phyloP scores from a whole-genome alignment of 2,888 invertebrate species.

The Melieria omissa region DNA sequence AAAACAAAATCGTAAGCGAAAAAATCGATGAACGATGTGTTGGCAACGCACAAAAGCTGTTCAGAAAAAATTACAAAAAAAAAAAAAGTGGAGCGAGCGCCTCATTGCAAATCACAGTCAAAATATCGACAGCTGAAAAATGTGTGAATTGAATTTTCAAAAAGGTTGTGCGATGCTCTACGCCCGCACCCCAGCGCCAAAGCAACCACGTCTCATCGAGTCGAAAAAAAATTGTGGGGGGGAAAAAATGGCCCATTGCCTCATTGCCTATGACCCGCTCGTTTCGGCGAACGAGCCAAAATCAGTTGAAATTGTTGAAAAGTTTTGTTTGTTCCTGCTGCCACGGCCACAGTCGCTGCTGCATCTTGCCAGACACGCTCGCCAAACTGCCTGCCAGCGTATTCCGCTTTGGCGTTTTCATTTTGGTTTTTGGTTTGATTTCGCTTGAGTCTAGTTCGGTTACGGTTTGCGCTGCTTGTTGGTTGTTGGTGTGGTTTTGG shows the following conservation, averaged over 20 bases:
- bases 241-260: neutral
- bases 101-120: conserved; percentile 55
- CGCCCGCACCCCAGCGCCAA: neutral
- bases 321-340: conserved; percentile 21
- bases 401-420: conserved; percentile 17
- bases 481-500: neutral
- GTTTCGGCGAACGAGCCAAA: conserved; percentile 16
- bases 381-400: conserved; percentile 15
- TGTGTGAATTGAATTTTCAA: conserved; percentile 63
- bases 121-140: conserved; percentile 61
- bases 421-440: conserved; percentile 31
- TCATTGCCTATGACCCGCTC: conserved; percentile 1
- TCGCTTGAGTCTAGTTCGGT: conserved; percentile 46
- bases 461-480: conserved; percentile 14
- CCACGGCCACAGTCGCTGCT: neutral
- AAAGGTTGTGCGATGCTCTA: too few relatives aligned
- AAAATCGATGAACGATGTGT: neutral
- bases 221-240: neutral
- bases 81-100: neutral
- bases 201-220: neutral
- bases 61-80: neutral
- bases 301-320: conserved; percentile 33
- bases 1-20: neutral
- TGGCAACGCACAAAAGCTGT: too few relatives aligned
- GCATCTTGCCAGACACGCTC: neutral